A percentile compares a stretch with the other conserved stretches of the same genome.
phyloP scores from a whole-genome alignment of 2,797 vertebrate genomes.

The Meriones psammophilus region DNA sequence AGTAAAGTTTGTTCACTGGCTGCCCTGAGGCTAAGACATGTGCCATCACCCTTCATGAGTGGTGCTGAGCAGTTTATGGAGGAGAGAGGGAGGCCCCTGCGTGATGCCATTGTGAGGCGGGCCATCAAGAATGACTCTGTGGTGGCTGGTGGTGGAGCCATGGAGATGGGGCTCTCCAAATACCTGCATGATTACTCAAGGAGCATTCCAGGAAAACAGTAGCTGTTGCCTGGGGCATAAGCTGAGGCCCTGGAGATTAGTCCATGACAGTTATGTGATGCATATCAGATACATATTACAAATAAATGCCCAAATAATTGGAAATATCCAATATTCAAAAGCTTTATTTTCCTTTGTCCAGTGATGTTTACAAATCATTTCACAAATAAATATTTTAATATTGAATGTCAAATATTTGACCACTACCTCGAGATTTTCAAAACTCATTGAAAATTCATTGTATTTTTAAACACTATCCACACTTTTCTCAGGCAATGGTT shows the following conservation, averaged over 20 bases:
- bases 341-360: background rate
- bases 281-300: background rate
- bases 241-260: no score
- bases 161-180: no score
- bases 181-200: no score
- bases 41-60: slow-evolving; percentile 97
- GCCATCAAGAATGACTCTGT: slow-evolving; percentile 92
- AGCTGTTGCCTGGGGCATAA: no score
- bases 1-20: slow-evolving; percentile 98
- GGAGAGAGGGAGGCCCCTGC: slow-evolving; percentile 97
- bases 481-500: background rate
- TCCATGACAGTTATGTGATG: no score
- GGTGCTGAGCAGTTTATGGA: slow-evolving; percentile 99
- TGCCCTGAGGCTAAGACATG: slow-evolving; percentile 97
- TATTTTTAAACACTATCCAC: background rate
- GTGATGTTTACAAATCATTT: background rate
- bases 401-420: background rate
- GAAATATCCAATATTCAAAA: background rate
- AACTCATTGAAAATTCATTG: background rate
- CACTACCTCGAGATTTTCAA: background rate
- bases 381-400: background rate
- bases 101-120: slow-evolving; percentile 97
- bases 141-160: no score
- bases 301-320: background rate
- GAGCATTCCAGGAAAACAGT: no score